phyloP scores from a whole-genome alignment of 2,888 invertebrate species.

The Deilephila porcellus region DNA sequence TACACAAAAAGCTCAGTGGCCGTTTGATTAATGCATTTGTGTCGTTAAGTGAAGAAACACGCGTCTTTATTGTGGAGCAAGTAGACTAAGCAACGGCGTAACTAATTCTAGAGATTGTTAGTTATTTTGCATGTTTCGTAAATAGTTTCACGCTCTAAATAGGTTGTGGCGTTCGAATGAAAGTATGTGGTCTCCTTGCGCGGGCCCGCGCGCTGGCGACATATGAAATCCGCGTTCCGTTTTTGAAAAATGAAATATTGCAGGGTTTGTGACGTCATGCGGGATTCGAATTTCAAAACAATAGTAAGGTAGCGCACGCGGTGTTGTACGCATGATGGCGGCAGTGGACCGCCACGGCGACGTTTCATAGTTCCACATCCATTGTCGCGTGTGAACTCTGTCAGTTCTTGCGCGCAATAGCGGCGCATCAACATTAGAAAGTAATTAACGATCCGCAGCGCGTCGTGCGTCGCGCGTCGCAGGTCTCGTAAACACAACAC shows the following conservation, averaged over 20 bases:
- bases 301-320: constrained; percentile 72
- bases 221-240: constrained; percentile 38
- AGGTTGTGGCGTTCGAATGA: constrained; percentile 69
- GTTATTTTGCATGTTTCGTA: constrained; percentile 85
- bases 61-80: constrained; percentile 73
- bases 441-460: constrained; percentile 69
- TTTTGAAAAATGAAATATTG: constrained; percentile 44
- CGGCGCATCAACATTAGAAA: constrained; percentile 75
- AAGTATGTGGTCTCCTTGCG: constrained; percentile 70
- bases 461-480: constrained; percentile 38
- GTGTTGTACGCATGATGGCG: constrained; percentile 28
- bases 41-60: constrained; percentile 76
- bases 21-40: constrained; percentile 70
- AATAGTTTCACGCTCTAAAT: constrained; percentile 82
- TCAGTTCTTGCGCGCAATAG: constrained; percentile 59
- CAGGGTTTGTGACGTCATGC: constrained; percentile 64
- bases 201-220: constrained; percentile 34
- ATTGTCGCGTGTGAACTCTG: constrained; percentile 75
- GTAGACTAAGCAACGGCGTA: constrained; percentile 80
- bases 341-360: constrained; percentile 57
- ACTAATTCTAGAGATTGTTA: constrained; percentile 83
- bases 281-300: constrained; percentile 74
- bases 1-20: constrained; percentile 49
- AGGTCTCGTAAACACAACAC: constrained; percentile 52
- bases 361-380: constrained; percentile 40